Percentiles rank a stretch among this genome's conserved stretches.
phyloP scores from a whole-genome alignment of 2,797 vertebrate species.

The Spondyliosoma cantharus region DNA sequence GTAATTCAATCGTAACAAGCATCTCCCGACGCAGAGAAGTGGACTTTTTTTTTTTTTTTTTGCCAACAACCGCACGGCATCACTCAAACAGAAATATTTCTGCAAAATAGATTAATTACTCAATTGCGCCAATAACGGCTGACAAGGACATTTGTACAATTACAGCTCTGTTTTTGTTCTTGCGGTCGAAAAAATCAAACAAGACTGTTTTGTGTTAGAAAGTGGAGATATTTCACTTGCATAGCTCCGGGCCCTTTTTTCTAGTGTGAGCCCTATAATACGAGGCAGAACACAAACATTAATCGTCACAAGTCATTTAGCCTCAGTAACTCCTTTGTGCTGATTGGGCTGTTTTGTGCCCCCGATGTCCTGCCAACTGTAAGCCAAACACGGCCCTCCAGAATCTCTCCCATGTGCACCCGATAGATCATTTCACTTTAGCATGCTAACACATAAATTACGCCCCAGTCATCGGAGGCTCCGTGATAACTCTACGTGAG shows the following conservation, averaged over 20 bases:
- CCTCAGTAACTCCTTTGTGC: slow-evolving; percentile 14
- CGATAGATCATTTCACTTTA: not conserved
- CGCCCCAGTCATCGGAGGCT: not conserved
- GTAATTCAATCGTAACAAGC: slow-evolving; percentile 45
- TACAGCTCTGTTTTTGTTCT: slow-evolving; percentile 14
- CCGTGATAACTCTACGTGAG: slow-evolving; percentile 17
- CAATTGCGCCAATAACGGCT: not conserved
- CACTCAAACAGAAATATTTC: slow-evolving; percentile 16
- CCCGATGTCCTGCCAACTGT: slow-evolving; percentile 13
- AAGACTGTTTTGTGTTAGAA: slow-evolving; percentile 4
- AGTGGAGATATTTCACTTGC: slow-evolving; percentile 17
- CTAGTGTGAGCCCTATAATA: not conserved
- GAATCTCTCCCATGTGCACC: not conserved
- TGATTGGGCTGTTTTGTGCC: slow-evolving; percentile 21
- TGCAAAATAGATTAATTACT: slow-evolving; percentile 9
- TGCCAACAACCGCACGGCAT: slow-evolving; percentile 36
- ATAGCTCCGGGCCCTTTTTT: slow-evolving; percentile 5
- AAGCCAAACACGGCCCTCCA: not conserved
- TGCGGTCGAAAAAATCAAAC: slow-evolving; percentile 3
- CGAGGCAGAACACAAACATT: slow-evolving; percentile 35
- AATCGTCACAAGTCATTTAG: slow-evolving; percentile 34
- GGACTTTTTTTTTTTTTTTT: not conserved
- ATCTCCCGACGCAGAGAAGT: slow-evolving; percentile 21
- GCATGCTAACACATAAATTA: slow-evolving; percentile 10
- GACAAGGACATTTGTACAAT: not conserved